Evolutionary conservation across 1,140 invertebrate species (phyloP).

Genomic region (Bombus pyrosoma): DNA sequence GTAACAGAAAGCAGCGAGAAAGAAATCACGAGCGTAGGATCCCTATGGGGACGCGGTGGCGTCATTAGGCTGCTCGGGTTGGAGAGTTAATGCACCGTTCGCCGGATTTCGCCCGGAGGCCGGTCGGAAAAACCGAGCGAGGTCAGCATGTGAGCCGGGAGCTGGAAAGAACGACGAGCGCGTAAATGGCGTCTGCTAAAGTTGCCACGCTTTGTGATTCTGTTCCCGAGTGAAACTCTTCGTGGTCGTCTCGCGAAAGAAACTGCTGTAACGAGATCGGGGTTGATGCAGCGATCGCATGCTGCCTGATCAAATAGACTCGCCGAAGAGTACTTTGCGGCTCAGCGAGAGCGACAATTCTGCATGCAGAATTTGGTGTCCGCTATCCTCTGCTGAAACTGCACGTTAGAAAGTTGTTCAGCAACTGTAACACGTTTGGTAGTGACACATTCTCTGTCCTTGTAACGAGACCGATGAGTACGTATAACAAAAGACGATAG

Average conservation of each 20-base stretch:
- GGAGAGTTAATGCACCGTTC: constrained; percentile 74
- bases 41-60: constrained; percentile 75
- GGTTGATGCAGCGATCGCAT: constrained; percentile 48
- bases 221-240: constrained; percentile 32
- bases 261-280: constrained; percentile 36
- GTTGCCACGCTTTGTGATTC: constrained; percentile 61
- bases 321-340: neutral
- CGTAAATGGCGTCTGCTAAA: constrained; percentile 68
- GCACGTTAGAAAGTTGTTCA: neutral
- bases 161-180: constrained; percentile 56
- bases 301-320: constrained; percentile 6
- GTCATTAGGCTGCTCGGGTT: constrained; percentile 74
- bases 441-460: neutral
- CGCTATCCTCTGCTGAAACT: too few species aligned
- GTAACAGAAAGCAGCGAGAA: constrained; percentile 70
- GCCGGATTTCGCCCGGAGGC: constrained; percentile 70
- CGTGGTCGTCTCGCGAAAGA: neutral
- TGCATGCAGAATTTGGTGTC: too few species aligned
- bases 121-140: constrained; percentile 72
- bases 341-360: neutral
- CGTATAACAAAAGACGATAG: too few species aligned
- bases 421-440: neutral
- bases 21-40: constrained; percentile 75
- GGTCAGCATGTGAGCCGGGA: constrained; percentile 71
- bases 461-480: too few species aligned